Base-by-base conservation (phyloP, 1,140 invertebrate species). In the Ctenoplectra terminalis region DNA sequence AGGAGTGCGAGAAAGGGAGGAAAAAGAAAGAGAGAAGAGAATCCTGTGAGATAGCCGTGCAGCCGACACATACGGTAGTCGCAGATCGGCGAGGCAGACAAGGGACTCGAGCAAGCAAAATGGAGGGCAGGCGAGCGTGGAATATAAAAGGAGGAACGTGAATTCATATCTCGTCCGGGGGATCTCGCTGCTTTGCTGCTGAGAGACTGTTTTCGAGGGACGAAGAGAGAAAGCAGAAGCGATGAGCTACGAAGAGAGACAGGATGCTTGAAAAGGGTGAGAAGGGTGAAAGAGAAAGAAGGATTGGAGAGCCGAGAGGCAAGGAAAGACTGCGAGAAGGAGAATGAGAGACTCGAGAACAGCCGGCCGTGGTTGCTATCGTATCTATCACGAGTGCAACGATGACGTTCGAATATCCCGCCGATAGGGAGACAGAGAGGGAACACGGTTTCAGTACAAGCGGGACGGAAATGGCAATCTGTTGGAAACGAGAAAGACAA, bases 41-140 rank as follows among this genome's bases (percentile, higher is more conserved):
- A 75, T 85, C 64, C 79, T 80, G 88, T 71, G 87, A 90, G 89
- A 90, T 88, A 90, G 87, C 87, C 82, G 79, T 87, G 86, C 87
- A 83, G 83, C 83, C 87, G 89, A 91, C 92, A 90, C 92, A 93
- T 92, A 93, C 93, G 92, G 93, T 93, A 94, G 93, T 94, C 92
- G 90, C 84, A 90, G 91, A 92, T 92, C 92, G 90, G 86, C 88
- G 87, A 90, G 90, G 88, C 91, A 93, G 93, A 94, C 92, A 94
- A 93, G 87, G 91, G 89, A 88, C 89, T 89, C 90, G 88, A 92
- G 90, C 91, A 91, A 92, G 92, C 90, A 91, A 92, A 92, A 93
- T 93, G 91, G 91, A 93, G 91, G 92, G 89, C 92, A 91, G 92
- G 90, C 91, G 90, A 92, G 91, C 92, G 92, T 92, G 90, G 91